phyloP scores from a whole-genome alignment of 2,797 vertebrate genomes.

The Sphaeramia orbicularis region DNA sequence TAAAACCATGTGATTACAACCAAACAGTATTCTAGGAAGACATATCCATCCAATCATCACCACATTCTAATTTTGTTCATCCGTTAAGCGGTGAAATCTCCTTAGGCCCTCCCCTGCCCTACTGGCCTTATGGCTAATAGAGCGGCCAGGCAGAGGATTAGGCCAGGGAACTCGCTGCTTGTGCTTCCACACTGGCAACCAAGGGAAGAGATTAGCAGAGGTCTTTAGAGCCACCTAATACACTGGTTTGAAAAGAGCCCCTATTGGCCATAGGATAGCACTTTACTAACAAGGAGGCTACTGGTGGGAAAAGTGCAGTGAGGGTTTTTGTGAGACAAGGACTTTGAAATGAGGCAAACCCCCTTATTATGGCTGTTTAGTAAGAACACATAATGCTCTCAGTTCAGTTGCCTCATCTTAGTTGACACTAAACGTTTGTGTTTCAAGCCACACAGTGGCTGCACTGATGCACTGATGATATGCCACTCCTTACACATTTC shows the following conservation, averaged over 20 bases:
- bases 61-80: slow-evolving; percentile 90
- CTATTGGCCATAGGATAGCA: slow-evolving; percentile 33
- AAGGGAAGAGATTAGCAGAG: slow-evolving; percentile 68
- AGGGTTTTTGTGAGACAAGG: slow-evolving; percentile 29
- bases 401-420: slow-evolving; percentile 21
- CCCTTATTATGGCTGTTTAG: slow-evolving; percentile 34
- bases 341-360: slow-evolving; percentile 14
- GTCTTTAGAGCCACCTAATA: slow-evolving; percentile 58
- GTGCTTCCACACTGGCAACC: slow-evolving; percentile 60
- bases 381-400: slow-evolving; percentile 30
- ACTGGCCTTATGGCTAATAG: slow-evolving; percentile 81
- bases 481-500: slow-evolving; percentile 1
- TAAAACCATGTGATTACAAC: slow-evolving; percentile 70
- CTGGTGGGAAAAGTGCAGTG: slow-evolving; percentile 58
- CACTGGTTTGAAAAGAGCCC: slow-evolving; percentile 49
- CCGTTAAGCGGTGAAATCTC: slow-evolving; percentile 89
- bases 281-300: slow-evolving; percentile 34
- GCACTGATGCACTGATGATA: not conserved
- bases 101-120: slow-evolving; percentile 81
- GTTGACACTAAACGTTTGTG: slow-evolving; percentile 36
- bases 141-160: slow-evolving; percentile 76
- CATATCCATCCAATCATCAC: slow-evolving; percentile 80
- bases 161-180: slow-evolving; percentile 56
- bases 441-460: slow-evolving; percentile 14
- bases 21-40: slow-evolving; percentile 65